Base-by-base conservation (phyloP, 2,113 vertebrate species). In the Rhinoderma darwinii region DNA sequence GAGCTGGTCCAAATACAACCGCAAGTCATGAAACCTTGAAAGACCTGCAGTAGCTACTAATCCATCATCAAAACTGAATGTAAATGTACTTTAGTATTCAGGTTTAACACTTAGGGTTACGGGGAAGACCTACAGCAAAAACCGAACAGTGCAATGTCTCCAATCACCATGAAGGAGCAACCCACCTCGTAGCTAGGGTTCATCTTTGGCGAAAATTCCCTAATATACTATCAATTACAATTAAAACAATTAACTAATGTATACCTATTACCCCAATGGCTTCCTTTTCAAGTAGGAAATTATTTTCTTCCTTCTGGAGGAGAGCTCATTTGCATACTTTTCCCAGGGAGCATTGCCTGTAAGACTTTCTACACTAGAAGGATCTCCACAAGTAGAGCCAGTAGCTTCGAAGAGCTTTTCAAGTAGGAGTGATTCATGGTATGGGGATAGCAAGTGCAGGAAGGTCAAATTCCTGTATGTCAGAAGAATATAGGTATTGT, bases 21-120 rank as follows among this genome's bases (percentile, higher is more conserved):
- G 32, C 79, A 82, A 72, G 56, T 17, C 56, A 82, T 44, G 39
- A 59, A 66, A 82, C 59, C 39, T 82, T 43, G 35, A 44, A 82
- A 37, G 25, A 66, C 79, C 79, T 63, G 6, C 56, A 63, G 50
- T 80, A 56, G 51, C 35, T 56, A 51, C 47, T 54, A 80, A 59
- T 80, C 77, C 51, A 51, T 80, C 51, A 80, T 37, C 32, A 77
- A n/a, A 78, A 44, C 25, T 44, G 25, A 47, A 11, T 37, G 47
- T 22, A 78, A 78, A 78, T 5, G 1, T 11, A 78, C 47, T 27
- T 54, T 12, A 54, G 17, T 4, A 7, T 35, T 56, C 32, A 25
- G 15, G 18, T 54, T 37, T 78, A 54, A 54, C 47, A 54, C 76
- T 51, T 54, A 66, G 12, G n/a, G 56, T 10, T 61, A 37, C 8